phyloP scores from a whole-genome alignment of 2,888 invertebrate species.

The Dexiosoma caninum region DNA sequence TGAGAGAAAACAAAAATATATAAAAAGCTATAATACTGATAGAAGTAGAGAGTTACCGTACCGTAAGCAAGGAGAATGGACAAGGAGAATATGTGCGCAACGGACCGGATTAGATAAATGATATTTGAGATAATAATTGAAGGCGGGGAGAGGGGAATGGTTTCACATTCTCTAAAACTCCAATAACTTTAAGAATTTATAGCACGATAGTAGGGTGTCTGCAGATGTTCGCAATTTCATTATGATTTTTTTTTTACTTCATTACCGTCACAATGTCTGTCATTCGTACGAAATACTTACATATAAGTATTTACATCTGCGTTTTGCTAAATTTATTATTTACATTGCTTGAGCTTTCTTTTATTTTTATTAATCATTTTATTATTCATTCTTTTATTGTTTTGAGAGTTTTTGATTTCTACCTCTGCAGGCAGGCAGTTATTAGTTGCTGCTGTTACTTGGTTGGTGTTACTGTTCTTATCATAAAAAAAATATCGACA shows the following conservation, averaged over 20 bases:
- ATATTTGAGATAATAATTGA: no score
- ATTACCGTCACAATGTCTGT: slow-evolving; percentile 29
- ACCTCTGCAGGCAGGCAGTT: background rate
- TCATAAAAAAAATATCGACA: slow-evolving; percentile 40
- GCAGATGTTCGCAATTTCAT: no score
- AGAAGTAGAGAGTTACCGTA: no score
- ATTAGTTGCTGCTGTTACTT: background rate
- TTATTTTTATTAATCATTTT: slow-evolving; percentile 51
- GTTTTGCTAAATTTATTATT: slow-evolving; percentile 55
- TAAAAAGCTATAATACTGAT: no score
- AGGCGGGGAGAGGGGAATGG: no score
- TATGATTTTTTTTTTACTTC: background rate
- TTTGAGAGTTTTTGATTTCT: slow-evolving; percentile 11
- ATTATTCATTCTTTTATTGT: slow-evolving; percentile 33
- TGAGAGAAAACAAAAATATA: no score
- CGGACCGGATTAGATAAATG: no score
- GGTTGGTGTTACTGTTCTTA: no score
- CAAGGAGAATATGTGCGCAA: no score
- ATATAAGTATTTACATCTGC: slow-evolving; percentile 47
- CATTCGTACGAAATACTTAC: background rate
- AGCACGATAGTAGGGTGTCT: background rate
- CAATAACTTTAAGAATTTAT: no score
- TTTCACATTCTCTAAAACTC: no score
- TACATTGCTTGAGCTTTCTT: slow-evolving; percentile 26
- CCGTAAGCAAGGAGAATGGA: no score